phyloP scores from a whole-genome alignment of 1,140 invertebrate species.

The Penaeus chinensis region DNA sequence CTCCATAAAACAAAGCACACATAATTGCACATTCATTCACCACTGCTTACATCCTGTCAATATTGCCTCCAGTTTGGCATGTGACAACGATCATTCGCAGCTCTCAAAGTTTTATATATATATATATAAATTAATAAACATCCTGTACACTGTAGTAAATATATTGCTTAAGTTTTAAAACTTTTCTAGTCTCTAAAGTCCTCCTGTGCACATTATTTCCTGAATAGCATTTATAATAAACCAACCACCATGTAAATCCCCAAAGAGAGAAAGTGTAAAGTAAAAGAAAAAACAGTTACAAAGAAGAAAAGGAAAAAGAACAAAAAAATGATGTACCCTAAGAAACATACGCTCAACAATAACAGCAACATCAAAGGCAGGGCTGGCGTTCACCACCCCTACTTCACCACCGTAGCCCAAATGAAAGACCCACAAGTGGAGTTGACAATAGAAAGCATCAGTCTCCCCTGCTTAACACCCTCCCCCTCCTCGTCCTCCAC shows the following conservation, averaged over 20 bases:
- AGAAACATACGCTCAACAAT: constrained; percentile 23
- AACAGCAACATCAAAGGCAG: constrained; percentile 35
- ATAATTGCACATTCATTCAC: constrained; percentile 28
- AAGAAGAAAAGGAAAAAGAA: too few relatives aligned
- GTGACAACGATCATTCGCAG: too few relatives aligned
- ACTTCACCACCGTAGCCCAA: constrained; percentile 50
- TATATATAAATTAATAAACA: too few relatives aligned
- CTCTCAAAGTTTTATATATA: too few relatives aligned
- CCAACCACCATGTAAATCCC: too few relatives aligned
- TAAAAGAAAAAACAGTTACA: too few relatives aligned
- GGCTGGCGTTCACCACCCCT: constrained; percentile 10
- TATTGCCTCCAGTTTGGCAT: constrained; percentile 11
- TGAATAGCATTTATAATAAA: too few relatives aligned
- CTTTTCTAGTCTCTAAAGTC: too few relatives aligned
- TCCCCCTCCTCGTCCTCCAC: constrained; percentile 28
- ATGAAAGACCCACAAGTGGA: constrained; percentile 64
- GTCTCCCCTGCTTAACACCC: constrained; percentile 62
- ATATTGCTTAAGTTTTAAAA: too few relatives aligned
- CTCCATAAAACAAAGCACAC: constrained; percentile 54
- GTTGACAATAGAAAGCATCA: constrained; percentile 64
- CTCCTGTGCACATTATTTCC: too few relatives aligned
- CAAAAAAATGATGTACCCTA: constrained; percentile 4
- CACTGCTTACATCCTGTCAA: constrained; percentile 34
- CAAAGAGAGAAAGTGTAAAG: too few relatives aligned
- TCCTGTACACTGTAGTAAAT: too few relatives aligned